Evolutionary conservation across 2,888 invertebrate species (phyloP).

Genomic region (Didymodactylos carnosus): DNA sequence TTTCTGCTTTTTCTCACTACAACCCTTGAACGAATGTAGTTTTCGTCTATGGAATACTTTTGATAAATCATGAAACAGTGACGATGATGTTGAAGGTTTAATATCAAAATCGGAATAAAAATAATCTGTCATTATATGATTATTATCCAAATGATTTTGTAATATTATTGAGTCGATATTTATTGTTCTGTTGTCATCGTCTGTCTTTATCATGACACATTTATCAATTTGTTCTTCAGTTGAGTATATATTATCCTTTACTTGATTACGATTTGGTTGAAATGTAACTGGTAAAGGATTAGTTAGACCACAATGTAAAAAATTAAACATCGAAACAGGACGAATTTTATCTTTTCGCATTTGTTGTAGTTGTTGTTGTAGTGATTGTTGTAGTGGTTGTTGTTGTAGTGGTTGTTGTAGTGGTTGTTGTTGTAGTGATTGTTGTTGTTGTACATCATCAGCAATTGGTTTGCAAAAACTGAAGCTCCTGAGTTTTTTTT

Average conservation of each 20-base stretch:
- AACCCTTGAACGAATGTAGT: neutral
- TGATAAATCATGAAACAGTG: neutral
- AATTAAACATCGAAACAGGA: neutral
- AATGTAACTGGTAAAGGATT: neutral
- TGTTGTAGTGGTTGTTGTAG: too few species aligned
- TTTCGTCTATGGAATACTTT: neutral
- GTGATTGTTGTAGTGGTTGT: too few species aligned
- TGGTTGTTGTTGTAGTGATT: too few species aligned
- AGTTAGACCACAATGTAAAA: neutral
- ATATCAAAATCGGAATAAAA: neutral
- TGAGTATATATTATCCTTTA: neutral
- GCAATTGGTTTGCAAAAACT: neutral
- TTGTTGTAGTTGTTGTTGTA: neutral
- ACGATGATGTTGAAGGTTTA: neutral
- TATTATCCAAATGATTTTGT: neutral
- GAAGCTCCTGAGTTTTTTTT: neutral
- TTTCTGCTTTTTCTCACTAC: too few species aligned
- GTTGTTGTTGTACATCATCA: neutral
- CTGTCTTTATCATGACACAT: too few species aligned
- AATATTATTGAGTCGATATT: neutral
- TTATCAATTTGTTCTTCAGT: too few species aligned
- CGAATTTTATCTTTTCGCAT: too few species aligned
- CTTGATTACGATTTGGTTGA: neutral
- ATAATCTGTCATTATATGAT: neutral
- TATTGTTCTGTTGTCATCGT: neutral